Base-by-base conservation (phyloP, 2,797 vertebrate species). In the Oreochromis mossambicus region DNA sequence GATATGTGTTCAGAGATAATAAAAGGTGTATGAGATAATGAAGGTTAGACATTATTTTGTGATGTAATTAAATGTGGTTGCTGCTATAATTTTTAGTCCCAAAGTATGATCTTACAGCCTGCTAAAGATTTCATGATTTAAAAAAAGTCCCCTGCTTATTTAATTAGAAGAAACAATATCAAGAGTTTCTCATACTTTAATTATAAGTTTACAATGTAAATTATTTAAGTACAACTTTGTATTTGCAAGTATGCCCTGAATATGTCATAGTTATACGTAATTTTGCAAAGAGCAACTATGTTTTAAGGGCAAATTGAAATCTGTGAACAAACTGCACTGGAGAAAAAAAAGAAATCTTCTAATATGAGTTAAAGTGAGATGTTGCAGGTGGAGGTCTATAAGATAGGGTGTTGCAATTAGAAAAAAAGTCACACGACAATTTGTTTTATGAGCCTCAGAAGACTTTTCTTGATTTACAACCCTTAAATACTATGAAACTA, bases 1-100 rank as follows among this genome's bases (percentile, higher is more conserved):
- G 83, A 86, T 89, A 86, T 82, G 85, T 34, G 89, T 86, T 50
- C 54, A 13, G 46, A 91, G 92, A 93, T 92, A 88, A 90, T 92
- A 82, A 87, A 90, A 90, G 77, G 86, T 85, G 77, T 36, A 36
- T 34, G 81, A 79, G 86, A 90, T 88, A 87, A 93, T 87, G 79
- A 89, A 88, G 82, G 79, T 84, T 73, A 84, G 78, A 79, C 50
- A 55, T 87, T 90, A 85, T 90, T 93, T 93, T 84, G 81, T 80
- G 87, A 36, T 66, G 82, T 90, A 87, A 93, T 91, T 86, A 90
- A 79, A 86, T 5, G 13, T 50, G 86, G 88, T 88, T 58, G 86
- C 77, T 78, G 84, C 86, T 55, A 34, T 79, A 81, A 85, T 85
- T 83, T 90, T 75, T 80, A 79, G 66, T 90, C 46, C 36, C 36